Conservation (phyloP, 2,113 vertebrate genomes). For the Parotia lawesii region DNA sequence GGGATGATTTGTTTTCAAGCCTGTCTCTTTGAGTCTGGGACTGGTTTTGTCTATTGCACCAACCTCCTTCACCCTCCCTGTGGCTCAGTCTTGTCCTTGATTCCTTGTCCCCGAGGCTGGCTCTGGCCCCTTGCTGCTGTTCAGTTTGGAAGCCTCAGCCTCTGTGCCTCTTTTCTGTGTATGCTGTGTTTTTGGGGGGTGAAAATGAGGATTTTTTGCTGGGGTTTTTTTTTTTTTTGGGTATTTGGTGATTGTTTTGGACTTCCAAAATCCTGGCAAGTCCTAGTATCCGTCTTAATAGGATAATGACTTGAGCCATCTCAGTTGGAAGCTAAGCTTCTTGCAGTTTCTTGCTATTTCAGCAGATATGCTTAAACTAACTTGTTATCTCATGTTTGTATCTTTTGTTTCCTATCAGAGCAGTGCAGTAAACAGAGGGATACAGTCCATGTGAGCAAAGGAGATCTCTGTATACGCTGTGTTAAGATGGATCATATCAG, state of each 20-base stretch:
- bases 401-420: not conserved
- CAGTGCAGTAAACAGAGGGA: not conserved
- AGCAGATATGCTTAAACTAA: not conserved
- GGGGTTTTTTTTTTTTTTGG: not conserved
- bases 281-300: not conserved
- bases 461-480: not conserved
- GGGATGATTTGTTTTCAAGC: not conserved
- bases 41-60: not conserved
- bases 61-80: not conserved
- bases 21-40: not conserved
- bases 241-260: not conserved
- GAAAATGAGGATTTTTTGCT: not conserved
- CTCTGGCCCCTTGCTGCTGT: not conserved
- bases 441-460: not conserved
- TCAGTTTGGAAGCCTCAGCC: not conserved
- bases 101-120: not conserved
- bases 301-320: not conserved
- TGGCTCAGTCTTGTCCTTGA: not conserved
- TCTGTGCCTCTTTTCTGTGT: not conserved
- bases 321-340: not conserved
- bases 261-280: not conserved
- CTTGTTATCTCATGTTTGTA: not conserved
- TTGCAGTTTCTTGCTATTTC: not conserved
- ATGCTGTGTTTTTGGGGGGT: rapidly evolving
- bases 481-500: not conserved